Evolutionary conservation across 2,888 invertebrate genomes (phyloP).

Genomic region (Pachymerium ferrugineum): DNA sequence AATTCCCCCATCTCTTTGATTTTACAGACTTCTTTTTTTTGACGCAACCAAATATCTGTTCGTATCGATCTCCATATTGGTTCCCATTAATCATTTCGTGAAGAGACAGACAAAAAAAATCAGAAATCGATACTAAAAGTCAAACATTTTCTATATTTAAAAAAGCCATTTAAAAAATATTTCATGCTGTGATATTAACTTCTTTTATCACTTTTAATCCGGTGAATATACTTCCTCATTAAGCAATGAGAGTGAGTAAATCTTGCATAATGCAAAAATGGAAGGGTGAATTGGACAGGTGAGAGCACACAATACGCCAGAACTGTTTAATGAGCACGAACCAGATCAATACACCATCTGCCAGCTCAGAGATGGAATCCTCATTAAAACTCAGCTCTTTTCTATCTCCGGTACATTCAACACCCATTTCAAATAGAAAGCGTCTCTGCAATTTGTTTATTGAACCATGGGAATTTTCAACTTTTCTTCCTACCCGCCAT

Average conservation of each 20-base stretch:
- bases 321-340: conserved; percentile 8
- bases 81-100: not conserved
- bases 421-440: conserved; percentile 6
- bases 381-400: conserved; percentile 12
- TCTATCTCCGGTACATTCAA: too few relatives aligned
- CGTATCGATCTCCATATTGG: not conserved
- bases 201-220: conserved; percentile 6
- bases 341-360: too few relatives aligned
- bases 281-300: conserved; percentile 4
- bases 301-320: not conserved
- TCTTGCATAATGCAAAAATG: not conserved
- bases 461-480: not conserved
- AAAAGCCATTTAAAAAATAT: not conserved
- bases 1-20: too few relatives aligned
- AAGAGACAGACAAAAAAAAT: not conserved
- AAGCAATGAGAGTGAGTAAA: conserved; percentile 3
- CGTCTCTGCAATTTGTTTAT: conserved; percentile 9
- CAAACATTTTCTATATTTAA: conserved; percentile 6
- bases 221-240: too few relatives aligned
- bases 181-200: not conserved
- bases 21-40: too few relatives aligned
- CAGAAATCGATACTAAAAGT: not conserved
- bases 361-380: not conserved
- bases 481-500: not conserved
- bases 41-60: not conserved